Evolutionary conservation across 2,797 vertebrate genomes (phyloP), one percentile per base, ranked within the genome.

Genomic region (Helarctos malayanus): DNA sequence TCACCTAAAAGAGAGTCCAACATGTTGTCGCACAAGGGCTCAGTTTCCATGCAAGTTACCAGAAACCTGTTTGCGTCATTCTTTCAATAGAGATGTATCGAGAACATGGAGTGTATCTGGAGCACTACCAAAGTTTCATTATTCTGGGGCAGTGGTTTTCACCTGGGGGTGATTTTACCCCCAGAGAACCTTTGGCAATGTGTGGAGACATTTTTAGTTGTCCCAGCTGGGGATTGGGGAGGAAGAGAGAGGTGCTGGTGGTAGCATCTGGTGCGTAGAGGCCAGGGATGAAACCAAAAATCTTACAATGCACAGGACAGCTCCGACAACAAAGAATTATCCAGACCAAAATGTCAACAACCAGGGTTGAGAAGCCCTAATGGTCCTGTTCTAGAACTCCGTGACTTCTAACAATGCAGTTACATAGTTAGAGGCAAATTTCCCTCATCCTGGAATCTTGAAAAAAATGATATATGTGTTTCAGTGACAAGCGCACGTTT

Each of bases 11-110:
- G 56, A 73, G 16, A 73, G 35, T 35, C 59, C 45, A 16, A 3
- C 15, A 5, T 3, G 23, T 21, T 52, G 21, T 35, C 10, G 52
- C 32, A 27, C 0, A 3, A 76, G 63, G 57, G 4, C 49, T 90
- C 79, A 29, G n/a, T 54, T 95, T 96, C 32, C 57, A 6, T 83
- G 38, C 86, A 45, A 10, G 68, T 85, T 35, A 47, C 90, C 85
- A 76, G 35, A 92, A 61, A 57, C 56, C 27, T 0, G 1, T 9
- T 27, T 21, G 38, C 27, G 19, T 49, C 19, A 0, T 52, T 75
- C 84, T 47, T 86, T 69, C 69, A 29, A 32, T 2, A 71, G 92
- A 87, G 38, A 56, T 10, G 12, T 23, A 23, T 1, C 3, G n/a
- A 52, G 49, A 54, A 21, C 41, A 8, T 0, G 14, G 29, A 23